Base-by-base conservation (phyloP, 2,797 vertebrate species). In the Siniperca undulata region DNA sequence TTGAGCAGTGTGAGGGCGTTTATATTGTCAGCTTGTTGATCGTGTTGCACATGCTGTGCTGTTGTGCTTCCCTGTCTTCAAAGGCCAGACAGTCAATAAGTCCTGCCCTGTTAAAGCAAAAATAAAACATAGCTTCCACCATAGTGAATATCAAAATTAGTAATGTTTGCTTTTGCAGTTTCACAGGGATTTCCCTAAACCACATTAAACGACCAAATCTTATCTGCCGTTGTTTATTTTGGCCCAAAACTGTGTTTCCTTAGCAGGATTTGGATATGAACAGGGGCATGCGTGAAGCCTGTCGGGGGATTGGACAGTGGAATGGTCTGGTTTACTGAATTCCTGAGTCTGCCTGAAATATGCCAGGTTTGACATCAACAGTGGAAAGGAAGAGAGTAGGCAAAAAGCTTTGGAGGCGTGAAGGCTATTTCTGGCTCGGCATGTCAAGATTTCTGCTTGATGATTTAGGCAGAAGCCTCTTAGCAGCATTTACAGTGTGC, bases 191-290 rank as follows among this genome's bases (percentile, higher is more conserved):
- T 90, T 86, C 82, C 73, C 67, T 64, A 38, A 75, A 85, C 80
- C 85, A 86, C 88, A 77, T 90, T 86, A 92, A 89, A 91, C 69
- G 46, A 70, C 64, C 55, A 80, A 84, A 81, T 91, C 89, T 90
- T 92, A 90, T 93, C 93, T 92, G 59, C 68, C 19, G 1, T 70
- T 89, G 79, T 92, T 89, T 85, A 66, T 87, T 88, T 94, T 95
- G 94, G 92, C 89, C 48, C 52, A 3, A 55, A 77, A 34, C 68
- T 27, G 6, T 55, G 66, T 78, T 75, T 83, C 73, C 75, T 77
- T 77, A 64, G 70, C 74, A 67, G 74, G 80, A 76, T 86, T 86
- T 86, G 88, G 84, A 86, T 79, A 77, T 77, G 88, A 90, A 83
- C 75, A 73, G 78, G 66, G 74, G 40, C 78, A 73, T 81, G 84